Evolutionary conservation across 2,888 invertebrate genomes (phyloP).

Genomic region (Xanthia togata): DNA sequence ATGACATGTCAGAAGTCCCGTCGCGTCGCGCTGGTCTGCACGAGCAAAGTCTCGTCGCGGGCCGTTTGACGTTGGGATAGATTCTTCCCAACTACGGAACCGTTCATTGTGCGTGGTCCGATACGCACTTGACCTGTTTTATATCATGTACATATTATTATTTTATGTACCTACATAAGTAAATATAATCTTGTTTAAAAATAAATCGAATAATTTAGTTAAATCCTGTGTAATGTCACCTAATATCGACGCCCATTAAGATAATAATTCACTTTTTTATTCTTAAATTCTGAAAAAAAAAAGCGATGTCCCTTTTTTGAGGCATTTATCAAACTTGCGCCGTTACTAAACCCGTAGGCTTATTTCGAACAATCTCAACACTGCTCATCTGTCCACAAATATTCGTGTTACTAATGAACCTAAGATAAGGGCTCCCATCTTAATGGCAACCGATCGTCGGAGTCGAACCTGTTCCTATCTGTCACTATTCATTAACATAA

Average conservation of each 20-base stretch:
- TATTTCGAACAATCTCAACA: slow-evolving; percentile 25
- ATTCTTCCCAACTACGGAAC: too few relatives aligned
- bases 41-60: too few relatives aligned
- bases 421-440: slow-evolving; percentile 59
- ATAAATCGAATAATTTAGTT: not conserved
- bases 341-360: not conserved
- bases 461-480: slow-evolving; percentile 58
- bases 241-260: too few relatives aligned
- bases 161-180: not conserved
- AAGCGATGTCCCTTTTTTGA: too few relatives aligned
- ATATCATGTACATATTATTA: not conserved
- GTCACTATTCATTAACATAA: slow-evolving; percentile 70
- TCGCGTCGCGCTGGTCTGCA: too few relatives aligned
- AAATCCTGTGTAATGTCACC: not conserved
- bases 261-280: too few relatives aligned
- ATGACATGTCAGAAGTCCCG: too few relatives aligned
- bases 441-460: slow-evolving; percentile 51
- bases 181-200: not conserved
- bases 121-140: too few relatives aligned
- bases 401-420: slow-evolving; percentile 62
- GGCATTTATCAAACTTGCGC: too few relatives aligned
- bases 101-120: too few relatives aligned
- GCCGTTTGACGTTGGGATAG: too few relatives aligned
- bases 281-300: too few relatives aligned
- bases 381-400: slow-evolving; percentile 37